These are phyloP conservation scores for Dreissena polymorpha DNA, from an alignment of 1,140 invertebrate genomes.

Conservation along the genomic window DNA sequence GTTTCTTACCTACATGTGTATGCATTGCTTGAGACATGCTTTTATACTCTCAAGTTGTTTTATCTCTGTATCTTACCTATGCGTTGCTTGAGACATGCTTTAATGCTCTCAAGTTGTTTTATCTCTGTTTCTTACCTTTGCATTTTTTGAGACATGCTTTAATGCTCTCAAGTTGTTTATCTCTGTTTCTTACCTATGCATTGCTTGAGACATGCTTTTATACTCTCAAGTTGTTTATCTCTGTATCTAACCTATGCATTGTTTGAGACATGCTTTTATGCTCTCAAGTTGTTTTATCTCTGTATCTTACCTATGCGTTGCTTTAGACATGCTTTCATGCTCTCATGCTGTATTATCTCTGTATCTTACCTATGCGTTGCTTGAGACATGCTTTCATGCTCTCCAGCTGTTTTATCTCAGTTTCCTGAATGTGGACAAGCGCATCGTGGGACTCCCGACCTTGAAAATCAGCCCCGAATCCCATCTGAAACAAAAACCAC, in stretches of 20 bases:
- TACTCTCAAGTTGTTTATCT: constrained; percentile 92
- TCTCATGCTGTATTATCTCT: constrained; percentile 92
- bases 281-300: no score
- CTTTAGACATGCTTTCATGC: constrained; percentile 90
- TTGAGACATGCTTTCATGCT: constrained; percentile 91
- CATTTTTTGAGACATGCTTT: constrained; percentile 90
- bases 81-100: constrained; percentile 89
- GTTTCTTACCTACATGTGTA: no score
- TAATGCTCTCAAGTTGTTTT: no score
- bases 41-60: constrained; percentile 93
- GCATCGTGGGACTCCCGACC: constrained; percentile 89
- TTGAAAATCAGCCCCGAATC: constrained; percentile 91
- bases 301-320: no score
- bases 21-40: constrained; percentile 89
- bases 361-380: constrained; percentile 84
- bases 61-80: constrained; percentile 87
- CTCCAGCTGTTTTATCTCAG: constrained; percentile 93
- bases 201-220: constrained; percentile 90
- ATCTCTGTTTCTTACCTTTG: no score
- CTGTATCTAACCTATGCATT: constrained; percentile 86
- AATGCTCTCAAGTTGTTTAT: no score
- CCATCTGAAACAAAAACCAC: constrained; percentile 83
- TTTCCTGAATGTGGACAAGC: constrained; percentile 91
- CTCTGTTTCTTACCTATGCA: no score
- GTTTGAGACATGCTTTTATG: constrained; percentile 89